Evolutionary conservation across 2,797 vertebrate genomes (phyloP).

Genomic region (Scyliorhinus canicula): DNA sequence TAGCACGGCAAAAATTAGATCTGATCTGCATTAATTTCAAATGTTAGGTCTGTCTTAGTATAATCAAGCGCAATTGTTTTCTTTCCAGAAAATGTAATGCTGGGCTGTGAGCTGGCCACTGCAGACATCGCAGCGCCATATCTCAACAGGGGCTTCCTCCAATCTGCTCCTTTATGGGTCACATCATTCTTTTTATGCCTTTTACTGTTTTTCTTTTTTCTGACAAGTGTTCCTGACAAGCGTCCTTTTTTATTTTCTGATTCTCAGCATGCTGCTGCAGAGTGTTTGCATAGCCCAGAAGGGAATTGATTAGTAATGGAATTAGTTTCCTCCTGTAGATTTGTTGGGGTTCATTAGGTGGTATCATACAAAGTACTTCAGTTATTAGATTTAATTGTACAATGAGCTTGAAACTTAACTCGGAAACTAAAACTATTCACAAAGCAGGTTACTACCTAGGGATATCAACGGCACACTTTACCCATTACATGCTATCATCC

Average conservation of each 20-base stretch:
- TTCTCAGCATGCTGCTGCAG: slow-evolving; percentile 15
- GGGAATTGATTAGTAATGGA: background rate
- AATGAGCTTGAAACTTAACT: background rate
- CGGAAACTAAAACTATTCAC: background rate
- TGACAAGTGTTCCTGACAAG: background rate
- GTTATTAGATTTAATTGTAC: background rate
- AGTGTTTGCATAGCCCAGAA: background rate
- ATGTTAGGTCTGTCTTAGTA: background rate
- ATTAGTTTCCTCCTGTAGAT: slow-evolving; percentile 11
- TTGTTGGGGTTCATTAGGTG: background rate
- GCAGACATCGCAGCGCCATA: background rate
- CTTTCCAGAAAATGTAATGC: slow-evolving; percentile 17
- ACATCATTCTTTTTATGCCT: slow-evolving; percentile 7
- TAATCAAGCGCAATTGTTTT: slow-evolving; percentile 26
- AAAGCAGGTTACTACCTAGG: background rate
- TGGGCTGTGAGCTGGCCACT: background rate
- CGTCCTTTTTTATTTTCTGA: background rate
- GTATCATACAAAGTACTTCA: background rate
- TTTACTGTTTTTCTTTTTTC: slow-evolving; percentile 1
- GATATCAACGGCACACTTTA: background rate
- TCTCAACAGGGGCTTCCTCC: slow-evolving; percentile 11
- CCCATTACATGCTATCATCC: background rate
- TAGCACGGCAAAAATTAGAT: background rate
- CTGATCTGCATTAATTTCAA: background rate
- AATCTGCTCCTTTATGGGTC: background rate